Conservation (phyloP, 2,797 vertebrate genomes). For the Ceryle rudis region DNA sequence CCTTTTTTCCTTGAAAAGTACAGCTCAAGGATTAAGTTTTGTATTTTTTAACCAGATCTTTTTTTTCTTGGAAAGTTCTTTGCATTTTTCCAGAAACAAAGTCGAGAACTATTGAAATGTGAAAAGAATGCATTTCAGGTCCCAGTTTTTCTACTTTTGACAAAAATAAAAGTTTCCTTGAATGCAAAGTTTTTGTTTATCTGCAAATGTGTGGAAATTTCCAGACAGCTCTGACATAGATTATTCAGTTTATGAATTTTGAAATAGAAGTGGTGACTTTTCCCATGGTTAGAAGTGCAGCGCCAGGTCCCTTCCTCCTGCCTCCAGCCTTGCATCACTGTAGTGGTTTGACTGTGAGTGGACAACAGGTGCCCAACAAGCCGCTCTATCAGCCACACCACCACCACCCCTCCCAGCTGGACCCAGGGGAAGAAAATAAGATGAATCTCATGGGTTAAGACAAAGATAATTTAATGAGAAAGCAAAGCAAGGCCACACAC, state of each 20-base stretch:
- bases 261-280: not conserved
- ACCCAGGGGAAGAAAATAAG: too few species aligned
- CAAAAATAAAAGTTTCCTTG: not conserved
- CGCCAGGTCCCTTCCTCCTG: not conserved
- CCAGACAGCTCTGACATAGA: not conserved
- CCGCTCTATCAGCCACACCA: too few species aligned
- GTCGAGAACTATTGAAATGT: not conserved
- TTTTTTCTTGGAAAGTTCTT: not conserved
- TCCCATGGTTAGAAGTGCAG: not conserved
- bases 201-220: not conserved
- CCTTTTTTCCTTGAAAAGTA: not conserved
- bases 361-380: too few species aligned
- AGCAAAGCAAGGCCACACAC: too few species aligned
- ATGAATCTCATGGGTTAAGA: too few species aligned
- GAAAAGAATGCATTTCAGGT: not conserved
- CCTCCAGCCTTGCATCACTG: too few species aligned
- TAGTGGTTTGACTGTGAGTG: too few species aligned
- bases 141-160: not conserved
- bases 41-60: not conserved
- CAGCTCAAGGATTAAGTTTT: not conserved
- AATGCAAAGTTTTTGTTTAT: not conserved
- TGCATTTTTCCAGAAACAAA: conserved; percentile 23
- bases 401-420: too few species aligned
- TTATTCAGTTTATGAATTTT: not conserved
- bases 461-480: too few species aligned